A percentile compares a stretch with the other conserved stretches of the same genome.
phyloP scores from a whole-genome alignment of 2,797 vertebrate genomes.

The Lutjanus argentimaculatus region DNA sequence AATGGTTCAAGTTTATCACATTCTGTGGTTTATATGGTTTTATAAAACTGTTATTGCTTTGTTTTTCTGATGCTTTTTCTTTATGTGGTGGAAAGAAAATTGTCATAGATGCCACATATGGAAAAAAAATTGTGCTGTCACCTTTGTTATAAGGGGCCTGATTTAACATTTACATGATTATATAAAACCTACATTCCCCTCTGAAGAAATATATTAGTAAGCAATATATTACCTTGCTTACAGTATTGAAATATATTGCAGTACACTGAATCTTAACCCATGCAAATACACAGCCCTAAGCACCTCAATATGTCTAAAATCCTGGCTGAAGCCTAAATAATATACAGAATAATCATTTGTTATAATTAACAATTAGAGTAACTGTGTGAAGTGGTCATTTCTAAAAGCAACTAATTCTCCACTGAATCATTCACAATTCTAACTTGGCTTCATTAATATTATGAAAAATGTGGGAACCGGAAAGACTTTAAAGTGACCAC shows the following conservation, averaged over 20 bases:
- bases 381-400: not conserved
- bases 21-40: not conserved
- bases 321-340: not conserved
- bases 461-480: conserved; percentile 26
- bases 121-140: too few relatives aligned
- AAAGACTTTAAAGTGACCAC: conserved; percentile 20
- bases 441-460: conserved; percentile 15
- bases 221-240: too few relatives aligned
- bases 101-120: too few relatives aligned
- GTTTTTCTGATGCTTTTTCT: too few relatives aligned
- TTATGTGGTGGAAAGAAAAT: too few relatives aligned
- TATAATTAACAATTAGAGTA: conserved; percentile 6
- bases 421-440: not conserved
- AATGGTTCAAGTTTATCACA: not conserved
- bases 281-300: too few relatives aligned
- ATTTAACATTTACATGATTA: not conserved
- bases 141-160: too few relatives aligned
- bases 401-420: not conserved
- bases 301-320: not conserved
- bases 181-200: not conserved
- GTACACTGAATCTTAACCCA: too few relatives aligned
- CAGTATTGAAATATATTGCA: too few relatives aligned
- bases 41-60: too few relatives aligned
- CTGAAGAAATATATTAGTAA: too few relatives aligned
- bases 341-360: not conserved